Conservation (phyloP, 1,140 invertebrate genomes). For the Holcopasites calliopsidis region DNA sequence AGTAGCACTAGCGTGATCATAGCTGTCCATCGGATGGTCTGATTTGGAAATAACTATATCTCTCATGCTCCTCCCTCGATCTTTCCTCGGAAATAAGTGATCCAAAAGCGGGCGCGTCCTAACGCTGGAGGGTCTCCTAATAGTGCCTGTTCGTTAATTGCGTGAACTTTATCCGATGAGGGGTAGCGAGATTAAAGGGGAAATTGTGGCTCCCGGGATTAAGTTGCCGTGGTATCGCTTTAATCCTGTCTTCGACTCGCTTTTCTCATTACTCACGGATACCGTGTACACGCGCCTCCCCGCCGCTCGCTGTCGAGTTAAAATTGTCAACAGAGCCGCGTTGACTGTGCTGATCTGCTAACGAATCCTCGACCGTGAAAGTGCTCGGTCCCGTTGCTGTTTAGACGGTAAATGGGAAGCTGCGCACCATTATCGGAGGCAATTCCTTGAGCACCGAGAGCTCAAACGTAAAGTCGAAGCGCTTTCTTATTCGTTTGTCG, state of each 20-base stretch:
- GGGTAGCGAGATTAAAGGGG: constrained; percentile 46
- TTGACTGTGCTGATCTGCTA: background rate
- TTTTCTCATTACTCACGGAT: constrained; percentile 53
- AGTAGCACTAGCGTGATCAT: background rate
- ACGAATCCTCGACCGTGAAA: constrained; percentile 1
- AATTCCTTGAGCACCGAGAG: too few relatives aligned
- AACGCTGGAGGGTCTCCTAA: constrained; percentile 20
- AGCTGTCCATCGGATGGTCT: background rate
- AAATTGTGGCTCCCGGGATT: constrained; percentile 57
- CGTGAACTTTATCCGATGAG: constrained; percentile 55
- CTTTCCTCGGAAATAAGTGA: constrained; percentile 10
- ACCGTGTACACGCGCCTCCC: constrained; percentile 6
- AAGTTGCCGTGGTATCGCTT: constrained; percentile 57
- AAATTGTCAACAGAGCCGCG: constrained; percentile 23
- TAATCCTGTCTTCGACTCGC: constrained; percentile 48
- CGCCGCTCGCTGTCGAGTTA: background rate
- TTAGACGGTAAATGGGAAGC: background rate
- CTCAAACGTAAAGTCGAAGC: too few relatives aligned
- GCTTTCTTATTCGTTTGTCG: too few relatives aligned
- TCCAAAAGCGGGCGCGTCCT: constrained; percentile 28
- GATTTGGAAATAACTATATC: background rate
- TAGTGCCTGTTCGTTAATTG: constrained; percentile 45
- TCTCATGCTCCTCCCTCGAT: background rate
- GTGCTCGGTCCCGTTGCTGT: background rate
- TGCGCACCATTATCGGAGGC: too few relatives aligned